Conservation (phyloP, 2,113 vertebrate species). For the Mohoua ochrocephala region DNA sequence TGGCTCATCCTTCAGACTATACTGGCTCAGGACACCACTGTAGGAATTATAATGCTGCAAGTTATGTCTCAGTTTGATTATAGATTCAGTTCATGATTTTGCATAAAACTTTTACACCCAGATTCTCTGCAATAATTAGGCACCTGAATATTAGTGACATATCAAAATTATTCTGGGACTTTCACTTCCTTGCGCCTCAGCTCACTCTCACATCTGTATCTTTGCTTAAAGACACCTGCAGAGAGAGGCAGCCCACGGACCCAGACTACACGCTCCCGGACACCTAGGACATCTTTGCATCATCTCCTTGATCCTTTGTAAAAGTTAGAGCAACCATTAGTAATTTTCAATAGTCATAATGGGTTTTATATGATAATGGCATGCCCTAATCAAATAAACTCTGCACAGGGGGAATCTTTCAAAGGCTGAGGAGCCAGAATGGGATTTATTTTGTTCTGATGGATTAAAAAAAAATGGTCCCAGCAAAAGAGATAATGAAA, state of each 20-base stretch:
- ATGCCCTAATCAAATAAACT: slow-evolving; percentile 22
- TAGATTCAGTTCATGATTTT: not conserved
- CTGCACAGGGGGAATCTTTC: not conserved
- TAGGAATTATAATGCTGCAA: not conserved
- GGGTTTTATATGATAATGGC: slow-evolving; percentile 22
- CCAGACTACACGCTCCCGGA: not conserved
- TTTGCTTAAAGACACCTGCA: not conserved
- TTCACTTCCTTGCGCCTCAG: not conserved
- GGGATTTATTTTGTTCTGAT: slow-evolving; percentile 19
- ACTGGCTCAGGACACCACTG: not conserved
- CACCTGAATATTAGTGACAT: not conserved
- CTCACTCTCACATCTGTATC: not conserved
- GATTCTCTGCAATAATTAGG: not conserved
- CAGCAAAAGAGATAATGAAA: slow-evolving; percentile 15
- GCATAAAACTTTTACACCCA: not conserved
- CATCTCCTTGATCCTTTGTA: not conserved
- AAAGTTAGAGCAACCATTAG: not conserved
- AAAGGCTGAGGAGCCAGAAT: not conserved
- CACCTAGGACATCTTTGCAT: not conserved
- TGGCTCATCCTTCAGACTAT: not conserved
- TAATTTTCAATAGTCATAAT: slow-evolving; percentile 3
- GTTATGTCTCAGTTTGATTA: not conserved
- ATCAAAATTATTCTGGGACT: not conserved
- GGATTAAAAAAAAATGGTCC: not conserved
- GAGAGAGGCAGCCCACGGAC: not conserved